Percentiles rank a stretch among this genome's conserved stretches.
phyloP scores from a whole-genome alignment of 92 coral and sea anemone genomes.

The Parazoanthus swiftii region DNA sequence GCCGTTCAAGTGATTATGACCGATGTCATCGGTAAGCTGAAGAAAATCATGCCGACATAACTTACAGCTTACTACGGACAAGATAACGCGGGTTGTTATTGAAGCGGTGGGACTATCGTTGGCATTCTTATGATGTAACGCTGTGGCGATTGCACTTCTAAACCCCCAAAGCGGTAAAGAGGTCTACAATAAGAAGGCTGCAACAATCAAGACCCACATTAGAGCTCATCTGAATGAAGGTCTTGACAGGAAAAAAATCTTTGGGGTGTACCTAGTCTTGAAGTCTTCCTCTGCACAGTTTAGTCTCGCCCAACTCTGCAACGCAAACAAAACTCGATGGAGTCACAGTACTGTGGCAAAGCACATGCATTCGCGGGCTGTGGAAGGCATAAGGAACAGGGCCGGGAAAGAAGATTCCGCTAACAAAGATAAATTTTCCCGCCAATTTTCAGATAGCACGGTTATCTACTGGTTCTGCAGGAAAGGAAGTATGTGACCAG shows the following conservation, averaged over 20 bases:
- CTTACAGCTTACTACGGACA: constrained; percentile 45
- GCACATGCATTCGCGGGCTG: too few relatives aligned
- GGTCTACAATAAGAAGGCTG: constrained; percentile 58
- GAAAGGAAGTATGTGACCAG: constrained; percentile 35
- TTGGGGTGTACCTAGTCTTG: too few relatives aligned
- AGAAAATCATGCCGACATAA: constrained; percentile 31
- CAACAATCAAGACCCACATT: constrained; percentile 58
- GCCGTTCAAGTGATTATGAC: constrained; percentile 51
- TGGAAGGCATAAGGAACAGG: constrained; percentile 49
- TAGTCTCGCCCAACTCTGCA: too few relatives aligned
- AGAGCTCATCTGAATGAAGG: constrained; percentile 54
- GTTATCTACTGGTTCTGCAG: constrained; percentile 42
- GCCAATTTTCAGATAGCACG: constrained; percentile 39
- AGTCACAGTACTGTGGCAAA: too few relatives aligned
- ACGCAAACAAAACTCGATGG: too few relatives aligned
- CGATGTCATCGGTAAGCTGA: constrained; percentile 57
- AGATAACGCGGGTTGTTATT: constrained; percentile 70
- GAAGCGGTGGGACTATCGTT: constrained; percentile 60
- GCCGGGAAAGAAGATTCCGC: constrained; percentile 59
- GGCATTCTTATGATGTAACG: constrained; percentile 40
- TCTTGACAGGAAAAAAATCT: constrained; percentile 44
- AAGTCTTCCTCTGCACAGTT: too few relatives aligned
- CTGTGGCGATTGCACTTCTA: constrained; percentile 54
- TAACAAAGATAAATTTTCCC: constrained; percentile 45
- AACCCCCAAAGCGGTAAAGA: constrained; percentile 70